Evolutionary conservation across 2,888 invertebrate genomes (phyloP).

Genomic region (Eustalomyia histrio): DNA sequence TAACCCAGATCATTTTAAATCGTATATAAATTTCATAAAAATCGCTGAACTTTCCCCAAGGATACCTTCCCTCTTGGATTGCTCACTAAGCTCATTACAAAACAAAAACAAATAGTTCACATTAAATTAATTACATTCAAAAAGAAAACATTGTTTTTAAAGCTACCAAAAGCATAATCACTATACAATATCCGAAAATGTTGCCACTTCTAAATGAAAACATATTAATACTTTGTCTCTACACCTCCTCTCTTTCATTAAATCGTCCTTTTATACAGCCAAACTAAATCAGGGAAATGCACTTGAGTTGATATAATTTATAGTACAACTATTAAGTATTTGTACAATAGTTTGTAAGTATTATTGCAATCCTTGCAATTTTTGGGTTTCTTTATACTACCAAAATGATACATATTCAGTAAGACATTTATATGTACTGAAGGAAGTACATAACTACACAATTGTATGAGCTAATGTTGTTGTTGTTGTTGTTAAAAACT

Average conservation of each 20-base stretch:
- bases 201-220: not conserved
- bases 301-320: constrained; percentile 7
- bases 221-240: not conserved
- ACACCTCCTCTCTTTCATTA: not conserved
- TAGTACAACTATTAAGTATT: not conserved
- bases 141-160: not conserved
- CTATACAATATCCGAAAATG: not conserved
- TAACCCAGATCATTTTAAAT: no score
- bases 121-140: not conserved
- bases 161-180: not conserved
- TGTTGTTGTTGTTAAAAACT: constrained; percentile 38
- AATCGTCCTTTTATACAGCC: not conserved
- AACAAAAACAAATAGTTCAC: not conserved
- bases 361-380: constrained; percentile 56
- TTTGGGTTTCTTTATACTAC: constrained; percentile 45
- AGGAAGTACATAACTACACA: not conserved
- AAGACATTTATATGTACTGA: constrained; percentile 29
- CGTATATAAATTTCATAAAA: no score
- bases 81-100: not conserved
- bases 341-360: not conserved
- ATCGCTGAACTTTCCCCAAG: no score
- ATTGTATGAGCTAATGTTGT: constrained; percentile 16
- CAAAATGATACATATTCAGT: constrained; percentile 6
- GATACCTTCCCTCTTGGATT: not conserved
- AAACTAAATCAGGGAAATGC: not conserved